Base-by-base conservation (phyloP, 2,113 vertebrate species). In the Chlorodrepanis virens region DNA sequence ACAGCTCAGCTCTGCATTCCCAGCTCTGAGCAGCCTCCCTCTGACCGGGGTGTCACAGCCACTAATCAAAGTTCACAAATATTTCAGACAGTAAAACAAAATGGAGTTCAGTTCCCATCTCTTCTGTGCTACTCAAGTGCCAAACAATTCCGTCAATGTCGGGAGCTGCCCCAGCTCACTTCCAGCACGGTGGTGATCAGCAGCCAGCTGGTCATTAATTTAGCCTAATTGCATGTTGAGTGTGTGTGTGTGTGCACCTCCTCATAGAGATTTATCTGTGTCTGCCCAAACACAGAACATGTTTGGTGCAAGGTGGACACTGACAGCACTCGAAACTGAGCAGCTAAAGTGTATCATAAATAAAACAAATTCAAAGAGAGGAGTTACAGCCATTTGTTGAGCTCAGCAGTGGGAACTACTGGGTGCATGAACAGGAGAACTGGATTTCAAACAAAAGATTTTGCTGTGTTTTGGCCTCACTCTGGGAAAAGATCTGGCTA, bases 31-130 rank as follows among this genome's bases (percentile, higher is more conserved):
- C 56, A 31, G 54, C 9, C 20, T 9, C 64, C 27, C 24, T 2
- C 56, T 14, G 47, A 23, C 57, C 1, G 0, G 0, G 17, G 47
- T 14, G 24, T 47, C 3, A 0, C 22, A 5, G 24, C 22, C 54
- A 21, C 28, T 11, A 12, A 77, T 10, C 60, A 20, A 24, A 71
- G 52, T 3, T 42, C 67, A 78, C 76, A 89, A 25, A 39, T 31
- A 44, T 4, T n/a, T 67, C 65, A 63, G 52, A 12, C 45, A 67
- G 16, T 6, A 40, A 40, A 49, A n/a, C 33, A 6, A 4, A 4
- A 8, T 0, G 1, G n/a, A 42, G 22, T 19, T 84, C 27, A n/a
- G 2, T 19, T 28, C 12, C 2, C 16, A 12, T 29, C 50, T 84
- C 39, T 11, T 19, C 44, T 11, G 0, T 11, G 28, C 31, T 29